phyloP scores from a whole-genome alignment of 2,113 vertebrate genomes.

The Amphiprion ocellaris region DNA sequence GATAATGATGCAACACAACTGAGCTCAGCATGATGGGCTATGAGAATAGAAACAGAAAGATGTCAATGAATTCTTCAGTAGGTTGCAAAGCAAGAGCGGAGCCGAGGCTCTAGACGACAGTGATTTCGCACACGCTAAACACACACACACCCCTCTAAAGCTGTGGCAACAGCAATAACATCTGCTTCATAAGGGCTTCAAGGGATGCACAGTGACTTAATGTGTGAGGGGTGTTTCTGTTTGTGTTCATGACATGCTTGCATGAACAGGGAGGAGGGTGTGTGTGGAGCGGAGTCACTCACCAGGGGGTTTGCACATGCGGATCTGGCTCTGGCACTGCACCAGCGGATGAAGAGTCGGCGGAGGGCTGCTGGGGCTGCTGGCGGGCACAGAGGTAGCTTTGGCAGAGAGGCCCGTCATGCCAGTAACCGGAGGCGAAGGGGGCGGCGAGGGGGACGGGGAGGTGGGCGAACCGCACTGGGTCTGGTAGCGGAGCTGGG shows the following conservation, averaged over 20 bases:
- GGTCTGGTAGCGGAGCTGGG: slow-evolving; percentile 96
- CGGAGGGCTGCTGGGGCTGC: slow-evolving; percentile 82
- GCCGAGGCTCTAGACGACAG: slow-evolving; percentile 10
- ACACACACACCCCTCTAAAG: slow-evolving; percentile 30
- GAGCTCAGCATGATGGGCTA: slow-evolving; percentile 26
- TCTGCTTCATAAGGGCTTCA: slow-evolving; percentile 43
- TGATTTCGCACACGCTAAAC: slow-evolving; percentile 6
- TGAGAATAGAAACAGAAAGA: slow-evolving; percentile 54
- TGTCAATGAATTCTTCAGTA: slow-evolving; percentile 44
- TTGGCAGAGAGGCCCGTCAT: slow-evolving; percentile 85
- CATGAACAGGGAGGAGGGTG: slow-evolving; percentile 30
- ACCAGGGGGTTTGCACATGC: slow-evolving; percentile 94
- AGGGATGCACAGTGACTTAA: slow-evolving; percentile 42
- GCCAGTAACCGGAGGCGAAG: slow-evolving; percentile 80
- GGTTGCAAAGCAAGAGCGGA: slow-evolving; percentile 29
- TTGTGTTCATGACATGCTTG: slow-evolving; percentile 50
- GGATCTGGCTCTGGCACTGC: slow-evolving; percentile 94
- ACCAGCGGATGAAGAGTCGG: slow-evolving; percentile 85
- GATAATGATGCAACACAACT: slow-evolving; percentile 36
- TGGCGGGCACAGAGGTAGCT: slow-evolving; percentile 90
- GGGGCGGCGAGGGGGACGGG: slow-evolving; percentile 84
- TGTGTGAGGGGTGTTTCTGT: slow-evolving; percentile 38
- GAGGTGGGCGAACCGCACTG: slow-evolving; percentile 88
- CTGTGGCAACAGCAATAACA: slow-evolving; percentile 55
- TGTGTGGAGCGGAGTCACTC: slow-evolving; percentile 70